Evolutionary conservation across 1,140 invertebrate species (phyloP).

Genomic region (Drosophila mojavensis): DNA sequence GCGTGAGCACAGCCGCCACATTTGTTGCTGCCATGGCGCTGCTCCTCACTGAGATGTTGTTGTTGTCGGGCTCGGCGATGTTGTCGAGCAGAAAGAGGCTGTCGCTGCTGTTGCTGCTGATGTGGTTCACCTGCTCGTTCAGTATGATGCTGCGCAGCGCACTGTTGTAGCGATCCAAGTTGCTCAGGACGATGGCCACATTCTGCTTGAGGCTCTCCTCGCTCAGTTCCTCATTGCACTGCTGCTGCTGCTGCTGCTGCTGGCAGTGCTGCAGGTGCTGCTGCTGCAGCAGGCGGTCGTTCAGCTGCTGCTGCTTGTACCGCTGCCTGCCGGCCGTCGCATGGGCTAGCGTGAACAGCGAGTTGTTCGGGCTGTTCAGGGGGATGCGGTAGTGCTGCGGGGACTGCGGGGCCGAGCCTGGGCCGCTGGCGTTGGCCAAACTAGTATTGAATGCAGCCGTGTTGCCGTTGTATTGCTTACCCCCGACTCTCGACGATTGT

Average conservation of each 20-base stretch:
- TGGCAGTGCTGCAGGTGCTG: conserved; percentile 66
- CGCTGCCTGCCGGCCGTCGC: conserved; percentile 60
- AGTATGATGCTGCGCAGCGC: conserved; percentile 80
- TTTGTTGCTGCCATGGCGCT: conserved; percentile 38
- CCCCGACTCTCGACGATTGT: conserved; percentile 54
- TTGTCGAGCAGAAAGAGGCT: conserved; percentile 52
- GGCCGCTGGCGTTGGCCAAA: conserved; percentile 38
- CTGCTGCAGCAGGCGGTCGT: conserved; percentile 79
- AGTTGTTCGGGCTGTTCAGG: conserved; percentile 77
- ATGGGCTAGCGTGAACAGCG: conserved; percentile 56
- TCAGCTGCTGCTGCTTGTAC: conserved; percentile 78
- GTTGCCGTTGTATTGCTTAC: conserved; percentile 68
- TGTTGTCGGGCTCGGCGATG: conserved; percentile 39
- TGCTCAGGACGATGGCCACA: conserved; percentile 83
- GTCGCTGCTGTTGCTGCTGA: conserved; percentile 32
- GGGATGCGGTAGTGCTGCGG: conserved; percentile 70
- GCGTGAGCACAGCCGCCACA: conserved; percentile 78
- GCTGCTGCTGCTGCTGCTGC: conserved; percentile 70
- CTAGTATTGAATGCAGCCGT: conserved; percentile 57
- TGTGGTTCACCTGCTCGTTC: conserved; percentile 81
- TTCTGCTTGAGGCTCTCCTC: conserved; percentile 83
- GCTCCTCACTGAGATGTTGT: conserved; percentile 52
- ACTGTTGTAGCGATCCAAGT: conserved; percentile 82
- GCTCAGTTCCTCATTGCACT: conserved; percentile 72
- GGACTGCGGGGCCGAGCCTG: conserved; percentile 69